These are phyloP conservation scores for Drosophila biarmipes DNA, from an alignment of 1,140 invertebrate genomes.

Conservation along the genomic window DNA sequence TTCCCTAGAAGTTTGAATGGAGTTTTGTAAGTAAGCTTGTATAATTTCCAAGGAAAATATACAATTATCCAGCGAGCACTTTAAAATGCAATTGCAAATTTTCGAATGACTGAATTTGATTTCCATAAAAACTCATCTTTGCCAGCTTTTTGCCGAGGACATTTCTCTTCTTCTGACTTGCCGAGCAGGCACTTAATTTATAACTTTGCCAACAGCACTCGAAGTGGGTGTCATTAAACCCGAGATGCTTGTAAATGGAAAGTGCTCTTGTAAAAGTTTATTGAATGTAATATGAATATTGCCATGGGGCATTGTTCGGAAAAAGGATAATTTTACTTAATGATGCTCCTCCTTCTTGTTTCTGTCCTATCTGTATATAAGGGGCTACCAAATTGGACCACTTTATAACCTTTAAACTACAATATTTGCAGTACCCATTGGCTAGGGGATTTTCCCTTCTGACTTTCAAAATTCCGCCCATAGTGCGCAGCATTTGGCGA, in stretches of 20 bases:
- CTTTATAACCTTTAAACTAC: no score
- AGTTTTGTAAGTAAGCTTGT: slow-evolving; percentile 1
- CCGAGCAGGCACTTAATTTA: slow-evolving; percentile 6
- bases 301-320: neutral
- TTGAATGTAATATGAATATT: slow-evolving; percentile 28
- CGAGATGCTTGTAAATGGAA: slow-evolving; percentile 14
- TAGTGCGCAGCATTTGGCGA: slow-evolving; percentile 2
- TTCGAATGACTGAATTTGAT: slow-evolving; percentile 16
- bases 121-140: slow-evolving; percentile 11
- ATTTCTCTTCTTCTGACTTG: slow-evolving; percentile 4
- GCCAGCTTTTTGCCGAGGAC: slow-evolving; percentile 8
- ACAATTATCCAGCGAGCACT: neutral
- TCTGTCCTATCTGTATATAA: no score
- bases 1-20: neutral
- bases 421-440: no score
- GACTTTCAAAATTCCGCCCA: neutral
- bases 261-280: slow-evolving; percentile 33
- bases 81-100: neutral
- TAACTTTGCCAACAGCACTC: slow-evolving; percentile 18
- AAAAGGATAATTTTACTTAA: neutral
- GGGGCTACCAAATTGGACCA: no score
- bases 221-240: slow-evolving; percentile 25
- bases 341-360: neutral
- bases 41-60: slow-evolving; percentile 4
- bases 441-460: neutral